Base-by-base conservation (phyloP, 2,888 invertebrate species). In the Pristionchus entomophagus region DNA sequence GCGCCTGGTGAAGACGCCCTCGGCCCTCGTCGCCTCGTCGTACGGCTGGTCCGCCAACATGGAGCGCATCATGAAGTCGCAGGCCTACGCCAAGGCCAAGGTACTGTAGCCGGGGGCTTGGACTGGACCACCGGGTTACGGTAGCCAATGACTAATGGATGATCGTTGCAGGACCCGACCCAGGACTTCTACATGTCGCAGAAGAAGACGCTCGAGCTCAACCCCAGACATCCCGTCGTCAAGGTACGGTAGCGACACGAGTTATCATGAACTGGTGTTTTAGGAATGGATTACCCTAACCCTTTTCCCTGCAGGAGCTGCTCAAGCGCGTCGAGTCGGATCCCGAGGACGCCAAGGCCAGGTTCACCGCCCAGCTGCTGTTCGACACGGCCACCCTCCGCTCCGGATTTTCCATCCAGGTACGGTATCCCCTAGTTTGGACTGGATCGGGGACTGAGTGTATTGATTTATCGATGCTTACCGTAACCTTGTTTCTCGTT, bases 11-110 rank as follows among this genome's bases (percentile, higher is more conserved):
- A 96, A 96, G 93, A 98, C 98, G 12, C 99, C 99, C 0, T 98
- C 97, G 94, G 99, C 98, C 84, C 95, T 99, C 84, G 97, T 98
- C 80, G 99, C 99, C 89, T 96, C 97, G 87, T 96, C 97, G 95
- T 99, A 97, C 95, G 98, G 98, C 91, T 99, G 98, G 98, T 98
- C 98, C 91, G 99, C 98, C 92, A 99, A 99, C 94, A 99, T 99
- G 99, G 99, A 99, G 95, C 95, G 99, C 82, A 95, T 99, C 89
- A 97, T 98, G 88, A 94, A 94, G 88, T 94, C 94, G 12, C 99
- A 99, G 95, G 98, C 99, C 26, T 98, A 99, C 94, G 97, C 98
- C 94, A 99, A 99, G 94, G 94, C 96, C 6, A 97, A 98, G 93
- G 97, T 98, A 95, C 96, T n/a, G 45, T 45, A 45, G 26, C 10